Evolutionary conservation across 2,888 invertebrate species (phyloP).

Genomic region (Acrobasis repandana): DNA sequence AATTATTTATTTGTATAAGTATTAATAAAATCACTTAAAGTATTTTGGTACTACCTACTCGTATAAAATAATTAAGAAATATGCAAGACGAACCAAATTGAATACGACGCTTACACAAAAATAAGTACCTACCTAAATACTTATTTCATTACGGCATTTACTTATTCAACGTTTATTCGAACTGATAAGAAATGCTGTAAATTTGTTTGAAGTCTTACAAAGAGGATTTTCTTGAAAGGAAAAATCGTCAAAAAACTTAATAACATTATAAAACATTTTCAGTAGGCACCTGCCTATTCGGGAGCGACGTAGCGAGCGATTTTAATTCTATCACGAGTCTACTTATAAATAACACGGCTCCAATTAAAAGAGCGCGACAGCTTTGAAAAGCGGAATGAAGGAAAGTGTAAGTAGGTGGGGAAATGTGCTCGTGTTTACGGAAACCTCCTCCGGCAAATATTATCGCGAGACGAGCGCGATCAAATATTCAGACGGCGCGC

Average conservation of each 20-base stretch:
- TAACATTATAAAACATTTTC: slow-evolving; percentile 66
- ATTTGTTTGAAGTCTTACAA: slow-evolving; percentile 71
- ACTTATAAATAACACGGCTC: slow-evolving; percentile 74
- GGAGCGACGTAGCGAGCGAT: slow-evolving; percentile 71
- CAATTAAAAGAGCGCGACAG: slow-evolving; percentile 79
- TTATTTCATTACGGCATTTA: not conserved
- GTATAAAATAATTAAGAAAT: no score
- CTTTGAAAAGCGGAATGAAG: slow-evolving; percentile 72
- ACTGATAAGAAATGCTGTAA: slow-evolving; percentile 53
- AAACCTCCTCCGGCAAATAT: slow-evolving; percentile 81
- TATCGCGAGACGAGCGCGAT: slow-evolving; percentile 80
- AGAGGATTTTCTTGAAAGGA: slow-evolving; percentile 65
- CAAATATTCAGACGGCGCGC: slow-evolving; percentile 80
- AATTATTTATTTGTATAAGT: no score
- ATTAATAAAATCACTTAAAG: no score
- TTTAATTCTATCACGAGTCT: slow-evolving; percentile 80
- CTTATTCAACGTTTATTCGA: slow-evolving; percentile 38
- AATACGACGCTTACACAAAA: not conserved
- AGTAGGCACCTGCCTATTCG: slow-evolving; percentile 56
- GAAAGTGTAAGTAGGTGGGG: slow-evolving; percentile 73
- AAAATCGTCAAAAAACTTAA: slow-evolving; percentile 71
- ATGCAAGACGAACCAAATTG: no score
- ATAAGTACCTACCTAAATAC: not conserved
- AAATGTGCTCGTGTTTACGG: slow-evolving; percentile 79
- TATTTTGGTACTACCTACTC: no score